Conservation (phyloP, 2,888 invertebrate species). For the Dolomedes plantarius region DNA sequence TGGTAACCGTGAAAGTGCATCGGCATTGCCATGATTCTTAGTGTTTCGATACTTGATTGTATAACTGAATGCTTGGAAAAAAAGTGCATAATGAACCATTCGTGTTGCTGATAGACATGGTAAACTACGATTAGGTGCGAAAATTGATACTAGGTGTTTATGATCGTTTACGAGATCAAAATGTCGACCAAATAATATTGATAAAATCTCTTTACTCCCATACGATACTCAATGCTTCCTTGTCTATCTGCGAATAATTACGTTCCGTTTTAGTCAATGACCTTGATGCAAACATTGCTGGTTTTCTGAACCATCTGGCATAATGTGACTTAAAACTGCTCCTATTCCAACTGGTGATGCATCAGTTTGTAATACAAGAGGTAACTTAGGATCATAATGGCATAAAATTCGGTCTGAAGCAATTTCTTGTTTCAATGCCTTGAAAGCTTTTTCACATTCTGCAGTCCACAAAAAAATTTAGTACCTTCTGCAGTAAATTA, state of each 20-base stretch:
- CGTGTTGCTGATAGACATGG: constrained; percentile 53
- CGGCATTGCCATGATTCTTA: constrained; percentile 48
- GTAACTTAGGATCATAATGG: constrained; percentile 74
- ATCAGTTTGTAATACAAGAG: constrained; percentile 75
- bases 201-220: constrained; percentile 75
- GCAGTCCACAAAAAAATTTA: constrained; percentile 47
- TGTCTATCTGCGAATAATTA: constrained; percentile 76
- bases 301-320: constrained; percentile 76
- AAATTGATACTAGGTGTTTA: constrained; percentile 52
- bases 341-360: constrained; percentile 75
- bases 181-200: constrained; percentile 73
- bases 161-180: constrained; percentile 53
- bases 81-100: constrained; percentile 53
- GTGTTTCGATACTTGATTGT: constrained; percentile 53
- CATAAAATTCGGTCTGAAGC: constrained; percentile 69
- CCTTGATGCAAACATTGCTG: constrained; percentile 77
- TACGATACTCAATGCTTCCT: constrained; percentile 76
- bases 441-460: constrained; percentile 44
- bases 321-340: constrained; percentile 75
- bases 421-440: constrained; percentile 41
- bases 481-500: no score
- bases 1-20: constrained; percentile 54
- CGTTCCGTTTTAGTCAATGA: constrained; percentile 75
- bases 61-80: constrained; percentile 51
- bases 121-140: constrained; percentile 56